phyloP scores from a whole-genome alignment of 2,888 invertebrate genomes.

The Leucozona laternaria region DNA sequence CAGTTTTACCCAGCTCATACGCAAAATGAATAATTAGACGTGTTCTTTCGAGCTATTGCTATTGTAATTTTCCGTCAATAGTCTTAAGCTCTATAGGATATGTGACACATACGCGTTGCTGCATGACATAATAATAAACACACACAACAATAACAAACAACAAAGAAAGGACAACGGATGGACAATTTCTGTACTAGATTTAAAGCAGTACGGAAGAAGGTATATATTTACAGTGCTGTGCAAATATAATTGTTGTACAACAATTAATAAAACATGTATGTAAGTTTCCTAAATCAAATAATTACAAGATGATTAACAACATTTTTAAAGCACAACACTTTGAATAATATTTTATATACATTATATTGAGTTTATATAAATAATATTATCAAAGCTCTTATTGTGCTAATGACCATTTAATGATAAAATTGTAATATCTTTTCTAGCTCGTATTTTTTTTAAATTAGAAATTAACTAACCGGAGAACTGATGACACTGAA shows the following conservation, averaged over 20 bases:
- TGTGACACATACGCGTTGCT: slow-evolving; percentile 25
- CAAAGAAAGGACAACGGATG: background rate
- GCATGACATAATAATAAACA: slow-evolving; percentile 32
- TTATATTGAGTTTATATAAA: background rate
- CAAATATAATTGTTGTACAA: background rate
- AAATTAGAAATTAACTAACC: background rate
- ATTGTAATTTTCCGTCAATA: slow-evolving; percentile 47
- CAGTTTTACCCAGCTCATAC: slow-evolving; percentile 26
- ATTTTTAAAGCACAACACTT: background rate
- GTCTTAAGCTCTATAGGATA: slow-evolving; percentile 5
- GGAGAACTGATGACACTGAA: slow-evolving; percentile 33
- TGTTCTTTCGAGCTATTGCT: slow-evolving; percentile 37
- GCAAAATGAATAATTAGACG: slow-evolving; percentile 44
- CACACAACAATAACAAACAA: background rate
- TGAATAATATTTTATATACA: background rate
- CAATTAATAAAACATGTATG: no score
- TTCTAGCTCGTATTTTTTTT: background rate
- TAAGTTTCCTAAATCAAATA: no score
- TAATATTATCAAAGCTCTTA: background rate
- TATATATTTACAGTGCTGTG: background rate
- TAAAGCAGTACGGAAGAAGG: background rate
- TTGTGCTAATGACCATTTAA: background rate
- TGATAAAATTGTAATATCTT: background rate
- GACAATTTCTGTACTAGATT: background rate
- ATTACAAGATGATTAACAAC: background rate